Percentiles rank a stretch among this genome's conserved stretches.
phyloP scores from a whole-genome alignment of 2,888 invertebrate species.

The Ellobium chinense region DNA sequence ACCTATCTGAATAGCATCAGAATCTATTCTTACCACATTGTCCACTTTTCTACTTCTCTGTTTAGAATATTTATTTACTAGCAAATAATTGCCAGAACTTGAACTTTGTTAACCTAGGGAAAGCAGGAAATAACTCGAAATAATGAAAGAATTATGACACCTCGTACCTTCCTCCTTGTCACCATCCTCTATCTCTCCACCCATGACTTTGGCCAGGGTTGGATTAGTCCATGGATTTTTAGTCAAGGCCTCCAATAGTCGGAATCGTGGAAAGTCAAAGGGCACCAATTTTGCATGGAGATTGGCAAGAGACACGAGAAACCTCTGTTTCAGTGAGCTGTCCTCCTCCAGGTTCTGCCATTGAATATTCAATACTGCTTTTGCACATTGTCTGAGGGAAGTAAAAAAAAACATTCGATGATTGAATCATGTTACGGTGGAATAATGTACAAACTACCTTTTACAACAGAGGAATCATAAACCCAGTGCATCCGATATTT shows the following conservation, averaged over 20 bases:
- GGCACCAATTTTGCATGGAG: slow-evolving; percentile 62
- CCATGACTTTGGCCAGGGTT: slow-evolving; percentile 71
- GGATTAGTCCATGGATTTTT: slow-evolving; percentile 76
- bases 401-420: too few relatives aligned
- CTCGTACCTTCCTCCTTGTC: slow-evolving; percentile 60
- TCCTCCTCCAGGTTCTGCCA: slow-evolving; percentile 70
- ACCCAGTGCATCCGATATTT: neutral
- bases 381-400: slow-evolving; percentile 72
- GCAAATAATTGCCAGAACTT: neutral
- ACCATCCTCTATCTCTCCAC: slow-evolving; percentile 63
- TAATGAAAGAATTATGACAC: neutral
- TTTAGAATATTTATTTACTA: too few relatives aligned
- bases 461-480: neutral
- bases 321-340: slow-evolving; percentile 61
- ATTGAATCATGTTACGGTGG: too few relatives aligned
- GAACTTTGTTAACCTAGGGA: neutral
- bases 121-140: neutral
- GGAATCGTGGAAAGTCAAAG: slow-evolving; percentile 62
- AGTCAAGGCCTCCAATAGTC: slow-evolving; percentile 62
- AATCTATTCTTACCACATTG: too few relatives aligned
- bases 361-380: slow-evolving; percentile 69
- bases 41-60: too few relatives aligned
- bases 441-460: neutral
- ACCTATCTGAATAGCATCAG: too few relatives aligned
- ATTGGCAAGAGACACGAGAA: slow-evolving; percentile 61